Conservation (phyloP, 2,113 vertebrate genomes). For the Larimichthys polyactis region DNA sequence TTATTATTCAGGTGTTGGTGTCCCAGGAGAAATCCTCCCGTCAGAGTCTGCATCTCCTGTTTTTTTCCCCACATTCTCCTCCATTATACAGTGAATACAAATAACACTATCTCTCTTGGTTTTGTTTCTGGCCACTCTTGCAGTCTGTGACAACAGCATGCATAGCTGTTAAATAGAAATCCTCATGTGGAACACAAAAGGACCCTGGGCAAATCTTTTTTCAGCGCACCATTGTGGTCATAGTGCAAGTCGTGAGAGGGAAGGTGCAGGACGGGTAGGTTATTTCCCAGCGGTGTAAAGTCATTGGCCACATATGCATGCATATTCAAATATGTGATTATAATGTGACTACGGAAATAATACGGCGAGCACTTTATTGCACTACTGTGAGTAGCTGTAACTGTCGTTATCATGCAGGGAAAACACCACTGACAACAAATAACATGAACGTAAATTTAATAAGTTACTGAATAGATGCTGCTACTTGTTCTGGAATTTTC, state of each 20-base stretch:
- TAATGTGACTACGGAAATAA: neutral
- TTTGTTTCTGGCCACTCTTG: constrained; percentile 50
- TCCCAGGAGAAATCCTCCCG: constrained; percentile 60
- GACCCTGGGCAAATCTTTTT: constrained; percentile 15
- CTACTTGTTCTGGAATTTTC: neutral
- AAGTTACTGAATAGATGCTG: neutral
- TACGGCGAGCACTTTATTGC: neutral
- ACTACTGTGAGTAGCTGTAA: neutral
- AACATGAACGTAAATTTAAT: neutral
- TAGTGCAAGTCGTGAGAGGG: constrained; percentile 8
- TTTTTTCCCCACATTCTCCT: constrained; percentile 29
- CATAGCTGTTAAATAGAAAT: constrained; percentile 47
- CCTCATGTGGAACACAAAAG: constrained; percentile 25
- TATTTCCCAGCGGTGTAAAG: constrained; percentile 13
- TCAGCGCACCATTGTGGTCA: constrained; percentile 19
- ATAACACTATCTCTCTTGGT: constrained; percentile 33
- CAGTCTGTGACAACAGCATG: constrained; percentile 43
- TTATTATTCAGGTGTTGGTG: constrained; percentile 67
- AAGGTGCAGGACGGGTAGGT: neutral
- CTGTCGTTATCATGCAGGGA: neutral
- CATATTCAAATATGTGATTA: constrained; percentile 18
- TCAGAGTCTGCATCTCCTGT: constrained; percentile 47
- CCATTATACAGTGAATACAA: constrained; percentile 56
- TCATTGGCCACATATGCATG: neutral
- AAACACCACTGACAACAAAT: neutral